These are phyloP conservation scores for Esperia sulphurella DNA, from an alignment of 2,888 invertebrate species.

Conservation along the genomic window DNA sequence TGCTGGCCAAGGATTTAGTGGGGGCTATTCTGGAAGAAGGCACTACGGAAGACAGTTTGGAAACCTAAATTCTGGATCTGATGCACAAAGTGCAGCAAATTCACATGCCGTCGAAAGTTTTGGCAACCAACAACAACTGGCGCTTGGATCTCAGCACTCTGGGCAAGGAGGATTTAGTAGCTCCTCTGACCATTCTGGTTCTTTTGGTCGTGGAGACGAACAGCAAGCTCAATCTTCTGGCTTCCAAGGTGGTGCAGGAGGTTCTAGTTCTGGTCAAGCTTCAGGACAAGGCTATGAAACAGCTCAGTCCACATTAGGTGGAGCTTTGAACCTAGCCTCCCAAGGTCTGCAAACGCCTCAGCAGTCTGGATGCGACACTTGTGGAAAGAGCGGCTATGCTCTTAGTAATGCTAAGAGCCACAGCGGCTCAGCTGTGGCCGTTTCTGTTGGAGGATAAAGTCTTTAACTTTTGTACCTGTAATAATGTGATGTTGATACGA, in stretches of 20 bases:
- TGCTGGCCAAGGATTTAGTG: not conserved
- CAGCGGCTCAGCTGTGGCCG: slow-evolving; percentile 57
- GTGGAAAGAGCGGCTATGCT: slow-evolving; percentile 57
- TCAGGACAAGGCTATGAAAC: slow-evolving; percentile 12
- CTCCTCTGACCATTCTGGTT: not conserved
- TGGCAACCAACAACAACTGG: not conserved
- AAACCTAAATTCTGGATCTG: not conserved
- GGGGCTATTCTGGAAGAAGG: not conserved
- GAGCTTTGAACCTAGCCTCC: slow-evolving; percentile 51
- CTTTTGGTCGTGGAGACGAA: not conserved
- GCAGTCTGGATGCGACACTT: slow-evolving; percentile 49
- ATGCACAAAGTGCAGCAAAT: not conserved
- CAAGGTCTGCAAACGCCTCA: slow-evolving; percentile 46
- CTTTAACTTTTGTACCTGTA: not conserved
- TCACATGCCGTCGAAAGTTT: not conserved
- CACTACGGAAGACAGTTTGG: not conserved
- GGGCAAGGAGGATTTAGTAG: not conserved
- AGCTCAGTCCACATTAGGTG: slow-evolving; percentile 36
- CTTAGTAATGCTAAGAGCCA: slow-evolving; percentile 66
- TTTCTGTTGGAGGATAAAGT: slow-evolving; percentile 57
- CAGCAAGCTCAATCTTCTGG: not conserved
- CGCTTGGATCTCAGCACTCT: not conserved
- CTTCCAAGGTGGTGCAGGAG: not conserved
- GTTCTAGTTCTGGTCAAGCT: not conserved
- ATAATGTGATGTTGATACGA: too few relatives aligned